Evolutionary conservation across 1,140 invertebrate species (phyloP), one percentile per base, ranked within the genome.

Genomic region (Dendrolimus punctatus): DNA sequence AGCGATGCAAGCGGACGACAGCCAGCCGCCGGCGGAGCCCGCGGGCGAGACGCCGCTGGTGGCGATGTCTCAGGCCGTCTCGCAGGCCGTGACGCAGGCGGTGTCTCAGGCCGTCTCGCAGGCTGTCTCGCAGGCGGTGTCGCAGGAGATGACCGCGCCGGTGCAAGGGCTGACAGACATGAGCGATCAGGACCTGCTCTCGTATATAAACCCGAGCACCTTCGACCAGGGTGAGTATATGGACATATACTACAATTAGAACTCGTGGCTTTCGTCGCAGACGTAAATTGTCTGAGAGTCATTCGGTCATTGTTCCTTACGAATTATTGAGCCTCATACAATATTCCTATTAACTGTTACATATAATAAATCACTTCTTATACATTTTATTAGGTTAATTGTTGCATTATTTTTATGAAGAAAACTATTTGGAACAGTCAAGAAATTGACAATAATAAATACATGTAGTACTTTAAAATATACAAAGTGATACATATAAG

Each of bases 191-290:
- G 94, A 96, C 87, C 88, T 96, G 53, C 89, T 96, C 48, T 95
- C 92, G 72, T 94, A 95, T 74, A 95, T 96, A 49, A 95, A 95
- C 88, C 93, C 94, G 8, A 94, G 91, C 81, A 94, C 93, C 77
- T 96, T 96, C 71, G 94, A 95, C 86, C 92, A 92, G 90, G 91
- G 91, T 92, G 85, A 90, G 81, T 82, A 68, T 58, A 71, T 80
- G 68, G 71, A 76, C 55, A 41, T 63, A 8, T 73, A 68, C 53
- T 78, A 68, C 40, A 48, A 44, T 55, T 73, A 53, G 51, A 23
- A 23, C 23, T 23, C 23, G 23, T 23, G 23, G 23, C 23, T 23
- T 23, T n/a, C n/a, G n/a, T n/a, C n/a, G n/a, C n/a, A n/a, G n/a
- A n/a, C n/a, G n/a, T n/a, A n/a, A n/a, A n/a, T n/a, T n/a, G n/a